phyloP scores from a whole-genome alignment of 2,888 invertebrate genomes.

The Eilema sororculum region DNA sequence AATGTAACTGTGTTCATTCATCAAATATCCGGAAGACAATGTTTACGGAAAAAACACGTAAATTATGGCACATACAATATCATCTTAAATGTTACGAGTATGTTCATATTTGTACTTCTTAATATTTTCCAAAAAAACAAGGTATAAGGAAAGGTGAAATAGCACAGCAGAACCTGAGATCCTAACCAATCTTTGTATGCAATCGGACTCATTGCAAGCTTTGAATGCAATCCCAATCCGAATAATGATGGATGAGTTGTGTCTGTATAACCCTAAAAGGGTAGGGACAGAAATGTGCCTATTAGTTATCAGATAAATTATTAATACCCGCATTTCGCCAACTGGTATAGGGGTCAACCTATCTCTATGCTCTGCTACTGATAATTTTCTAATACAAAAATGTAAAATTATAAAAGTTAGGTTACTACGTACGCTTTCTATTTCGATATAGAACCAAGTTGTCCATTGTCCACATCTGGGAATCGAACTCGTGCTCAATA shows the following conservation, averaged over 20 bases:
- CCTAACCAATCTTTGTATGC: not conserved
- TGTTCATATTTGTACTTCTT: not conserved
- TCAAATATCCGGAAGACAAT: constrained; percentile 22
- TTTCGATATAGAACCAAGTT: no score
- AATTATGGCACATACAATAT: not conserved
- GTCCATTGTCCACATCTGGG: no score
- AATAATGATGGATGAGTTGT: not conserved
- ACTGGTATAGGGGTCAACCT: not conserved
- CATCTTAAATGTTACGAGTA: not conserved
- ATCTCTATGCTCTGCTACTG: not conserved
- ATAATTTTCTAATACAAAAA: no score
- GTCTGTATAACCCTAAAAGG: not conserved
- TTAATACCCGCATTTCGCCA: not conserved
- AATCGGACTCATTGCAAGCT: not conserved
- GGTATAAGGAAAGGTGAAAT: not conserved
- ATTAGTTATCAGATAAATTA: not conserved
- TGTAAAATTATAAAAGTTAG: no score
- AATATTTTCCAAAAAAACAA: not conserved
- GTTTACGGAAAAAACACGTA: not conserved
- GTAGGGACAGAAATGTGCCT: not conserved
- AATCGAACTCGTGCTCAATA: no score
- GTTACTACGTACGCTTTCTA: no score
- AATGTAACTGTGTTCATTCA: constrained; percentile 32
- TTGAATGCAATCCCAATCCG: not conserved
- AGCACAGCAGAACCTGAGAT: no score